A percentile compares a stretch with the other conserved stretches of the same genome.
Conservation (phyloP, 2,113 vertebrate genomes). For the Percina caprodes region DNA sequence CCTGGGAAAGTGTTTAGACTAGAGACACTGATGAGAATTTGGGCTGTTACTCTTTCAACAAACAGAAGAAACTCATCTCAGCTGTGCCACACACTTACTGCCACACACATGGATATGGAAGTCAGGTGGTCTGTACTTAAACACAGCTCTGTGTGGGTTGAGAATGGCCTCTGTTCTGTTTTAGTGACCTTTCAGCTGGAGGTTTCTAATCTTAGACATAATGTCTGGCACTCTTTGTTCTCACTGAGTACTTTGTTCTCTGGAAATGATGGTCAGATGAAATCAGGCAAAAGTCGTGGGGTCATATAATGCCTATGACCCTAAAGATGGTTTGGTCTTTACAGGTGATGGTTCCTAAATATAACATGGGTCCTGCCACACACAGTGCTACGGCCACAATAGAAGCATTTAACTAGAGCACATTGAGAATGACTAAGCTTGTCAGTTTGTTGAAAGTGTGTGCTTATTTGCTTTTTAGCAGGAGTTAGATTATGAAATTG, state of each 20-base stretch:
- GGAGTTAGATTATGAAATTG: background rate
- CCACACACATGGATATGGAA: slow-evolving; percentile 70
- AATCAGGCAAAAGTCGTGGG: background rate
- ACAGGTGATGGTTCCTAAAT: slow-evolving; percentile 57
- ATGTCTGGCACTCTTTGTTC: background rate
- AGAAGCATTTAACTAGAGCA: slow-evolving; percentile 10
- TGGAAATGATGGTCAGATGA: slow-evolving; percentile 15
- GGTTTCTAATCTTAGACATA: slow-evolving; percentile 66
- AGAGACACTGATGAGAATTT: slow-evolving; percentile 65
- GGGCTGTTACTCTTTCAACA: slow-evolving; percentile 74
- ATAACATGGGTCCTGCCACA: slow-evolving; percentile 47
- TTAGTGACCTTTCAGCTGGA: slow-evolving; percentile 51
- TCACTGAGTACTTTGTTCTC: slow-evolving; percentile 19
- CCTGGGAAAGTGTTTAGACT: slow-evolving; percentile 75
- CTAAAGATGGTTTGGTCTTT: slow-evolving; percentile 1
- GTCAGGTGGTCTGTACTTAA: slow-evolving; percentile 69
- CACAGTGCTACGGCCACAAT: slow-evolving; percentile 38
- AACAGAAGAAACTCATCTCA: slow-evolving; percentile 72
- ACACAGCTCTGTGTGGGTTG: slow-evolving; percentile 68
- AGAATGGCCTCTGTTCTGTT: slow-evolving; percentile 46
- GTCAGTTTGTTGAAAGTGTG: background rate
- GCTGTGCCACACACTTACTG: slow-evolving; percentile 55
- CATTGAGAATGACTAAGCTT: slow-evolving; percentile 1
- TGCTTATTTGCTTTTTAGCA: background rate
- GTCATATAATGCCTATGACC: slow-evolving; percentile 34